phyloP scores from a whole-genome alignment of 2,888 invertebrate genomes.

The Xanthia togata region DNA sequence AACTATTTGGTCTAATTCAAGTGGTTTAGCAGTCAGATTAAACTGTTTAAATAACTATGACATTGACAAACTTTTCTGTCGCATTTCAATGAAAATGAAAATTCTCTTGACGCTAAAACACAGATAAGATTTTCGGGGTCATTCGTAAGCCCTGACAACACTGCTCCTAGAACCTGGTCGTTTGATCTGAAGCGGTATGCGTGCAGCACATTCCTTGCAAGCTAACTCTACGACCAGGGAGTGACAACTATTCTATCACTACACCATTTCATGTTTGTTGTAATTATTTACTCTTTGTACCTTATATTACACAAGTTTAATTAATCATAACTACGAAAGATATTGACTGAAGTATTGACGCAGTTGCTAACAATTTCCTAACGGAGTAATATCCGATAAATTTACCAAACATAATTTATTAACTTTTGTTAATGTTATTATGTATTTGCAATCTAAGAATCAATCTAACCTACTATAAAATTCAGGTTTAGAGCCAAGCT shows the following conservation, averaged over 20 bases:
- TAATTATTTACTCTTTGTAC: slow-evolving; percentile 6
- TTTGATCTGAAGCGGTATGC: slow-evolving; percentile 17
- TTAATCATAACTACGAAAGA: neutral
- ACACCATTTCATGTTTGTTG: neutral
- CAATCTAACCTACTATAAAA: too few species aligned
- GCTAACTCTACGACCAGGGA: neutral
- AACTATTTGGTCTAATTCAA: neutral
- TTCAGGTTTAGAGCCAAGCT: too few species aligned
- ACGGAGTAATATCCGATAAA: slow-evolving; percentile 12
- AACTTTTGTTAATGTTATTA: neutral
- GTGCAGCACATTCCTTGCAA: slow-evolving; percentile 17
- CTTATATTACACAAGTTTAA: slow-evolving; percentile 13
- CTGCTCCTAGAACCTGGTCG: neutral
- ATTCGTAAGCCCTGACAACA: neutral
- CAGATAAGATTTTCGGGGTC: neutral
- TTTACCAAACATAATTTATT: slow-evolving; percentile 8
- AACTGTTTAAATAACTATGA: neutral
- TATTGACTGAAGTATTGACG: slow-evolving; percentile 1
- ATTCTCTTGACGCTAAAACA: neutral
- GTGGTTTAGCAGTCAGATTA: neutral
- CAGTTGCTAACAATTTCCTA: neutral
- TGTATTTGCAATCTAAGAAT: neutral
- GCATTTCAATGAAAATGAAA: neutral
- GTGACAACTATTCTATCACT: neutral
- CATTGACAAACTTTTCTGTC: neutral